A percentile compares a stretch with the other conserved stretches of the same genome.
Conservation (phyloP, 2,888 invertebrate species). For the Tipula unca region DNA sequence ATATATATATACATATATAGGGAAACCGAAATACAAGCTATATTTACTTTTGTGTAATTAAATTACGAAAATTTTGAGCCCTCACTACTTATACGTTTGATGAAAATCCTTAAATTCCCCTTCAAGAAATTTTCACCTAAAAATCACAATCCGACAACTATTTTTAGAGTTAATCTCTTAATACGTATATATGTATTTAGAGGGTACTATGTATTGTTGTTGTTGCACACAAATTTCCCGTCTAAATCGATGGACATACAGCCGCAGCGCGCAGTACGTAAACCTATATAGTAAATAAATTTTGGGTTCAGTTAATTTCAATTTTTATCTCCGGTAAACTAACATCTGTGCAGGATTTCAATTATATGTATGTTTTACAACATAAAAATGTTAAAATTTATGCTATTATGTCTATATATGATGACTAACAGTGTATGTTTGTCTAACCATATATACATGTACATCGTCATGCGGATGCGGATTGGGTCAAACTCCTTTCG, state of each 20-base stretch:
- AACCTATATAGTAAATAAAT: not conserved
- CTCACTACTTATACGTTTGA: not conserved
- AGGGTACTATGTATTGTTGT: not conserved
- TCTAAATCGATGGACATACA: not conserved
- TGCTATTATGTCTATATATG: not conserved
- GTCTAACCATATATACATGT: not conserved
- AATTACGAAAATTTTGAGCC: not conserved
- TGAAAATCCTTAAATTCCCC: not conserved
- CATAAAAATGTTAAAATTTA: not conserved
- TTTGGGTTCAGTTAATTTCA: not conserved
- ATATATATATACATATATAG: no score
- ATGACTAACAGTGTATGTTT: not conserved
- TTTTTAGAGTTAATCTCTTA: not conserved
- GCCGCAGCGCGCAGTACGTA: not conserved
- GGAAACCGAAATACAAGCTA: not conserved
- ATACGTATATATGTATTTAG: not conserved
- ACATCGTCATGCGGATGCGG: not conserved
- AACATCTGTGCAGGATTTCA: not conserved
- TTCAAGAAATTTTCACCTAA: not conserved
- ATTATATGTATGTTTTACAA: not conserved
- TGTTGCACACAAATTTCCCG: not conserved
- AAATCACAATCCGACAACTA: not conserved
- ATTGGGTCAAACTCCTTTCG: not conserved
- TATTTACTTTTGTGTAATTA: not conserved
- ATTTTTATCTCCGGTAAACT: not conserved